A percentile compares a stretch with the other conserved stretches of the same genome.
Conservation (phyloP, 2,113 vertebrate species). For the Callospermophilus lateralis region DNA sequence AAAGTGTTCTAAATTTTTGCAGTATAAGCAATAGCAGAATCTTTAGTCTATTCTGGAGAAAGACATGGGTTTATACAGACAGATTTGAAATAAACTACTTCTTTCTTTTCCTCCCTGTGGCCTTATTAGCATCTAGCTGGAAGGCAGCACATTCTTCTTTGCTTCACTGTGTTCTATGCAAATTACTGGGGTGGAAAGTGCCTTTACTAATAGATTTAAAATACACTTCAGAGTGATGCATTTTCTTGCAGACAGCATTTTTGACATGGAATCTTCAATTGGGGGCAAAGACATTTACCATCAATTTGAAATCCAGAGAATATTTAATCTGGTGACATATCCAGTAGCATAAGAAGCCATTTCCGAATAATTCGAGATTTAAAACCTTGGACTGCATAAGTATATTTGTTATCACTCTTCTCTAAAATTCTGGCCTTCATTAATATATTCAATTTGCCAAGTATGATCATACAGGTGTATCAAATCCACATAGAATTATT, state of each 20-base stretch:
- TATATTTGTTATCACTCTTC: background rate
- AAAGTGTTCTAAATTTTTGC: constrained; percentile 16
- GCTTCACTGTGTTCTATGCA: constrained; percentile 73
- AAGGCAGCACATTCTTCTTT: constrained; percentile 68
- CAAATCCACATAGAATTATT: background rate
- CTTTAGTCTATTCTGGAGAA: constrained; percentile 20
- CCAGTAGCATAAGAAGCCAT: background rate
- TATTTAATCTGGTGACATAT: background rate
- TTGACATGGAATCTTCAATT: constrained; percentile 66
- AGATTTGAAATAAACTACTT: background rate
- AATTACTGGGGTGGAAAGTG: constrained; percentile 69
- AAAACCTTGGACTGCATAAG: background rate
- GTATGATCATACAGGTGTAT: background rate
- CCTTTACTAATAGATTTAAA: constrained; percentile 80
- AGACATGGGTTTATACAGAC: background rate
- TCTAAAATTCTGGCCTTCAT: background rate
- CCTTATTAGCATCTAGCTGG: constrained; percentile 79
- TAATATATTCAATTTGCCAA: constrained; percentile 13
- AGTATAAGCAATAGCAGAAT: background rate
- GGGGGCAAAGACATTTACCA: constrained; percentile 53
- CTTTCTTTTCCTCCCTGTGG: constrained; percentile 27
- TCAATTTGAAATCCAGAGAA: constrained; percentile 44
- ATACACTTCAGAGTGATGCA: constrained; percentile 47
- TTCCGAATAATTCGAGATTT: constrained; percentile 64
- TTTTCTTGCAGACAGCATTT: constrained; percentile 41